These are phyloP conservation scores for Turritopsis dohrnii DNA, from an alignment of 30 jellyfish, hydroid and myxozoan species.

Conservation along the genomic window DNA sequence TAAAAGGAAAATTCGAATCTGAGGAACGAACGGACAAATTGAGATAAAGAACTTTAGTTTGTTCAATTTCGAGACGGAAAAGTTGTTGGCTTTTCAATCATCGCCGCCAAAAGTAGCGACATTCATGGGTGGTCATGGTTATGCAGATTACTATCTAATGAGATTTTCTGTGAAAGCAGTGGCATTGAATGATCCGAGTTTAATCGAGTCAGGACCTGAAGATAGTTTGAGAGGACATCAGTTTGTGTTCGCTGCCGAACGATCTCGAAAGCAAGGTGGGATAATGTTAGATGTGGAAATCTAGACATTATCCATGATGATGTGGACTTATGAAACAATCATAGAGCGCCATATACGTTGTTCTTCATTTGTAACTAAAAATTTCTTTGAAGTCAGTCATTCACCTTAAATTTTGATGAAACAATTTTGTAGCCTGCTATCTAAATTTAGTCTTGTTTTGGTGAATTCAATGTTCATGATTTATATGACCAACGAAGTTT, in stretches of 20 bases:
- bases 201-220: slow-evolving; percentile 61
- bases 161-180: slow-evolving; percentile 74
- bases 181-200: slow-evolving; percentile 45
- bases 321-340: too few relatives aligned
- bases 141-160: slow-evolving; percentile 80
- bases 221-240: slow-evolving; percentile 69
- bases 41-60: slow-evolving; percentile 31
- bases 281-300: slow-evolving; percentile 10
- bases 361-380: too few relatives aligned
- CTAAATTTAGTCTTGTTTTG: too few relatives aligned
- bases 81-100: slow-evolving; percentile 7
- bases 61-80: slow-evolving; percentile 40
- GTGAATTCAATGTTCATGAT: too few relatives aligned
- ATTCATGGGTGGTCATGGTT: slow-evolving; percentile 74
- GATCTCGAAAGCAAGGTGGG: slow-evolving; percentile 39
- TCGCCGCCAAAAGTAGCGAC: slow-evolving; percentile 50
- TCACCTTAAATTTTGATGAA: too few relatives aligned
- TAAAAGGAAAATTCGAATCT: slow-evolving; percentile 46
- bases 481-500: too few relatives aligned
- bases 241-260: slow-evolving; percentile 67
- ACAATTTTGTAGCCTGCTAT: too few relatives aligned
- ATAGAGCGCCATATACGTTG: too few relatives aligned
- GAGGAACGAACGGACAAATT: slow-evolving; percentile 76
- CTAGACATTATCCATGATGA: not conserved
- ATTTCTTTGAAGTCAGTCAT: too few relatives aligned